Base-by-base conservation (phyloP, 2,797 vertebrate species). In the Xiphophorus birchmanni region DNA sequence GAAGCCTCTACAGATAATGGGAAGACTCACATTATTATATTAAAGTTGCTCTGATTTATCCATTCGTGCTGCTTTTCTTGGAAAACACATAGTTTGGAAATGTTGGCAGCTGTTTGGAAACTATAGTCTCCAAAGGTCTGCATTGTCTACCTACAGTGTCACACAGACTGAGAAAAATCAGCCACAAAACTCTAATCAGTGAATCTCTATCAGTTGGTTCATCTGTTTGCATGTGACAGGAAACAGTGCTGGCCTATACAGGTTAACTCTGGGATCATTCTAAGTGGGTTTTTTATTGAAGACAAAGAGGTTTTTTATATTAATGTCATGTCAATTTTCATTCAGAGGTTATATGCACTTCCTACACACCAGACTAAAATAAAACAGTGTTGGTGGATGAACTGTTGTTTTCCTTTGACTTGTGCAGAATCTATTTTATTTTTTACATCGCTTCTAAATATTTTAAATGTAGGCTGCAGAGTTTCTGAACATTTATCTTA, bases 401-500 rank as follows among this genome's bases (percentile, higher is more conserved):
- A 56, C 60, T 75, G 17, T 18, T 26, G 45, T 81, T 72, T 74
- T 77, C 9, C 63, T 74, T 17, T 77, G 35, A 26, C 18, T 63
- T 13, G 4, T 65, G 18, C 6, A 45, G 29, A 63, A 37, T 63
- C n/a, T 6, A 44, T 47, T 35, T 32, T 18, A 8, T 37, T 32
- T 65, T 65, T 37, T 21, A 37, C 17, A 17, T 8, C 8, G 60
- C 60, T 17, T 32, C 47, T 37, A 73, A 32, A 48, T 32, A 26
- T 29, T 35, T 47, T 32, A 73, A 21, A 48, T 73, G 21, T 50
- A 63, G 60, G 58, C 67, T 11, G 52, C 83, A 87, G 56, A 81
- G 75, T 92, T 79, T 26, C 40, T 78, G 47, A 75, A 1, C 10
- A 52, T 83, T 81, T 76, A 76, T 9, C 81, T 78, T 58, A 29